These are phyloP conservation scores for Florisuga fusca DNA, from an alignment of 2,797 vertebrate species.

Conservation along the genomic window DNA sequence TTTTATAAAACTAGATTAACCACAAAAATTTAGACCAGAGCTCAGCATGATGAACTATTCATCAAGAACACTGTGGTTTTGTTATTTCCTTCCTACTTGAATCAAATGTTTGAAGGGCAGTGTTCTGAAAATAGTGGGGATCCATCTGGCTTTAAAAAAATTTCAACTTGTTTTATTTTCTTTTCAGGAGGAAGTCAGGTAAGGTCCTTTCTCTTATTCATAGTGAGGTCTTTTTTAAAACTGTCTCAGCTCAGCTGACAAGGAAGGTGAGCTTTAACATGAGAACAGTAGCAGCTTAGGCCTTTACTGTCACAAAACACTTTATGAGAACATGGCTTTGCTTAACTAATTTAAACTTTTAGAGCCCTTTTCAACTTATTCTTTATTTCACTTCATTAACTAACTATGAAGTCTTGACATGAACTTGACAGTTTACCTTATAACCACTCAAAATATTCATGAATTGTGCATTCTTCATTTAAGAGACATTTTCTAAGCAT, in stretches of 20 bases:
- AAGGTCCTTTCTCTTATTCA: background rate
- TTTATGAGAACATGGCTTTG: background rate
- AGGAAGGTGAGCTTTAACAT: background rate
- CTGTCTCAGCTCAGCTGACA: background rate
- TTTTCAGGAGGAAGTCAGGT: background rate
- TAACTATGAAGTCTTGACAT: background rate
- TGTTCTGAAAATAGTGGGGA: background rate
- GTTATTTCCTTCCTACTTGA: background rate
- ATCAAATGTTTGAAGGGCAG: background rate
- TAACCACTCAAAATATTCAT: background rate
- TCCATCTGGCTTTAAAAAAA: background rate
- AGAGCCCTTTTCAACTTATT: background rate
- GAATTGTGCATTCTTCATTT: background rate
- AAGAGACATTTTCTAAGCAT: background rate
- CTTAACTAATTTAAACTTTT: background rate
- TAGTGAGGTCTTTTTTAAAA: background rate
- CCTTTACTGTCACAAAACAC: background rate
- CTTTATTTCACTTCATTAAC: background rate
- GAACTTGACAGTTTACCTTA: background rate
- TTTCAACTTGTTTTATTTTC: background rate
- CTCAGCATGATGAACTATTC: background rate
- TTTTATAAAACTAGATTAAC: background rate
- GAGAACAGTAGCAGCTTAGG: background rate
- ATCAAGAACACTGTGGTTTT: background rate
- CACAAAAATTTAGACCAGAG: background rate